A percentile compares a stretch with the other conserved stretches of the same genome.
phyloP scores from a whole-genome alignment of 2,113 vertebrate genomes.

The Emydura subglobosa region DNA sequence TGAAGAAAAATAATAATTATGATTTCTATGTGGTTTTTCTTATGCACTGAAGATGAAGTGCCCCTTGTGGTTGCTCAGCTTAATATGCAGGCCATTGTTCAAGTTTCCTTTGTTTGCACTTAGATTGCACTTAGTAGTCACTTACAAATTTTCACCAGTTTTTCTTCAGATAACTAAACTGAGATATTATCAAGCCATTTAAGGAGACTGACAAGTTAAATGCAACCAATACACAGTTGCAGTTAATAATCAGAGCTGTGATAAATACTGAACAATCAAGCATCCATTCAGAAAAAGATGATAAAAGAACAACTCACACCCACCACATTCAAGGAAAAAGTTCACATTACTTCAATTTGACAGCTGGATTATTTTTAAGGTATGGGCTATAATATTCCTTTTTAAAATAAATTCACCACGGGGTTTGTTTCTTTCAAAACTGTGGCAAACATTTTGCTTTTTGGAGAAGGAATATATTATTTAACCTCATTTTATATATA shows the following conservation, averaged over 20 bases:
- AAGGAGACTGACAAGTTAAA: fast-evolving
- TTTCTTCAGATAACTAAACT: neutral
- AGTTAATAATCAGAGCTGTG: neutral
- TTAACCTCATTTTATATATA: neutral
- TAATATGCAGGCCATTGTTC: neutral
- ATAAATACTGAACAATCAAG: neutral
- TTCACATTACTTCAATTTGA: neutral
- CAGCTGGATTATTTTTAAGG: neutral
- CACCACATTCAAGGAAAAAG: neutral
- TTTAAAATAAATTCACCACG: neutral
- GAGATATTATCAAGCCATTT: neutral
- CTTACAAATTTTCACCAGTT: neutral
- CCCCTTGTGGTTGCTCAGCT: neutral
- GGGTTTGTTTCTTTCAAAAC: neutral
- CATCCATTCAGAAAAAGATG: neutral
- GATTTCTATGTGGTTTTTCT: neutral
- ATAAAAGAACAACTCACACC: neutral
- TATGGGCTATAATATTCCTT: neutral
- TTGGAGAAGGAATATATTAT: neutral
- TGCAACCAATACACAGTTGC: neutral
- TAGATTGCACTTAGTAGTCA: neutral
- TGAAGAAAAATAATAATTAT: neutral
- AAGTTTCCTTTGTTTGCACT: neutral
- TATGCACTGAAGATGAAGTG: neutral
- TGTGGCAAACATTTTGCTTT: neutral